phyloP scores from a whole-genome alignment of 2,797 vertebrate species.

The Schizothorax lantsangensis region DNA sequence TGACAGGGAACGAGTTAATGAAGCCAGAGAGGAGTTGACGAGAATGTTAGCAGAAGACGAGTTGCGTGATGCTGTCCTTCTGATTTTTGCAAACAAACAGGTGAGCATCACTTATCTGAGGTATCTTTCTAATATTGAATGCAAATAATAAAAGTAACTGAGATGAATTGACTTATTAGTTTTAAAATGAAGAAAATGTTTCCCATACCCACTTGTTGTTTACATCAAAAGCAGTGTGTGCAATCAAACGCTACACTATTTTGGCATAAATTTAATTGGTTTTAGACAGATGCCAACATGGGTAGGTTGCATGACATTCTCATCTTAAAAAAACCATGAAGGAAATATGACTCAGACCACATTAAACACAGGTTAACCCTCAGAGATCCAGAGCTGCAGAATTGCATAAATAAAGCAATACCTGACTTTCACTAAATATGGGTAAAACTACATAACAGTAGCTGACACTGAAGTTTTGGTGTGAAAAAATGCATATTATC shows the following conservation, averaged over 20 bases:
- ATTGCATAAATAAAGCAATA: not conserved
- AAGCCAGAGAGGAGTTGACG: slow-evolving; percentile 84
- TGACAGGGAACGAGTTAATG: slow-evolving; percentile 86
- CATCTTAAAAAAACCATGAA: not conserved
- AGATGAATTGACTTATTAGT: not conserved
- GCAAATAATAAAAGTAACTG: not conserved
- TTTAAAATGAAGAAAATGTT: not conserved
- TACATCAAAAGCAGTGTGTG: not conserved
- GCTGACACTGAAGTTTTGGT: not conserved
- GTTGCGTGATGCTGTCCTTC: slow-evolving; percentile 84
- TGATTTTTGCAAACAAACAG: slow-evolving; percentile 90
- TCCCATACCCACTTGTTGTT: not conserved
- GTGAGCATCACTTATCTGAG: slow-evolving; percentile 62
- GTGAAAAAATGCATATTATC: not conserved
- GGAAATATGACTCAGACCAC: not conserved
- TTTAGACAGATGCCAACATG: not conserved
- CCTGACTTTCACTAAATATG: not conserved
- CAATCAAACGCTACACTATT: not conserved
- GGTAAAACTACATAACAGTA: not conserved
- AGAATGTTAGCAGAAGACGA: slow-evolving; percentile 86
- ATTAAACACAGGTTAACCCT: not conserved
- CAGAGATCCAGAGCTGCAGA: not conserved
- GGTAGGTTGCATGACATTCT: not conserved
- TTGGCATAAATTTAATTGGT: not conserved
- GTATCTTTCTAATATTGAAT: not conserved